These are phyloP conservation scores for Penaeus indicus DNA, from an alignment of 1,140 invertebrate genomes.

Conservation along the genomic window DNA sequence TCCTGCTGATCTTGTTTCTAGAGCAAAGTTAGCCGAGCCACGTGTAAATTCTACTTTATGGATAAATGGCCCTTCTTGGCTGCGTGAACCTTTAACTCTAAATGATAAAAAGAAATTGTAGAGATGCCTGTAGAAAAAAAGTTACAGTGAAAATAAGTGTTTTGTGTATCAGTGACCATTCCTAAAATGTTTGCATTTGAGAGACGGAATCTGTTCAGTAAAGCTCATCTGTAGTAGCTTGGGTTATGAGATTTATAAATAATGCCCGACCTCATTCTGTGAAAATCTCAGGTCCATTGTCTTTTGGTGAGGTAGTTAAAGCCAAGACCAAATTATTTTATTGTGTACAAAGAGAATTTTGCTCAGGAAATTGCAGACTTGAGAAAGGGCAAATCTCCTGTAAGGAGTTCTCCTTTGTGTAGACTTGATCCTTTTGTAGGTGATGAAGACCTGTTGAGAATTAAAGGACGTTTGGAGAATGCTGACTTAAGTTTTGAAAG, in stretches of 20 bases:
- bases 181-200: not conserved
- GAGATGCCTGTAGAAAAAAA: too few species aligned
- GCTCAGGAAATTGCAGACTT: not conserved
- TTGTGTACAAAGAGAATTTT: not conserved
- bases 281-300: not conserved
- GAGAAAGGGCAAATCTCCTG: not conserved
- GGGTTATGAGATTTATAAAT: constrained; percentile 34
- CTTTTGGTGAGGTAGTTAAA: not conserved
- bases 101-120: too few species aligned
- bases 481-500: too few species aligned
- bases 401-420: too few species aligned
- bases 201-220: not conserved
- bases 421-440: too few species aligned
- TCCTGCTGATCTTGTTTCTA: constrained; percentile 33
- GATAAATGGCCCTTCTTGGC: too few species aligned
- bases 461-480: too few species aligned
- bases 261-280: not conserved
- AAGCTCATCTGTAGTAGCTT: not conserved
- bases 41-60: not conserved
- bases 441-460: too few species aligned
- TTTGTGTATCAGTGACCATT: not conserved
- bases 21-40: not conserved
- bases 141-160: too few species aligned
- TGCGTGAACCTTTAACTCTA: too few species aligned
- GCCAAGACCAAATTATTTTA: not conserved